phyloP scores from a whole-genome alignment of 2,113 vertebrate species.

The Candoia aspera region DNA sequence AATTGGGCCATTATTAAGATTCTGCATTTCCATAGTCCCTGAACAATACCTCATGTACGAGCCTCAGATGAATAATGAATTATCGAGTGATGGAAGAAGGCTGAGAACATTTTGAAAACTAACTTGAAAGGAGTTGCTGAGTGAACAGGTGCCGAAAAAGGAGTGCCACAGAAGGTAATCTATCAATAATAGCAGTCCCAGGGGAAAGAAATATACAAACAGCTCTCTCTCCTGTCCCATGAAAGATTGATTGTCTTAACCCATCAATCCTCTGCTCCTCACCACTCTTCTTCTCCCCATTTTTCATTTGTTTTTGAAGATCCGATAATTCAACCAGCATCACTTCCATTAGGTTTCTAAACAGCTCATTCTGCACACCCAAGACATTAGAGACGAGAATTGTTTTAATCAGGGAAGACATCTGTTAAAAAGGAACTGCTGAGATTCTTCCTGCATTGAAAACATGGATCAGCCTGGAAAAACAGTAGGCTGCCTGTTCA shows the following conservation, averaged over 20 bases:
- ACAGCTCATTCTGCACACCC: neutral
- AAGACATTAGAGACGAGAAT: neutral
- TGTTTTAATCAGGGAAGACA: neutral
- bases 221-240: neutral
- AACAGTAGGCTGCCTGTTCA: no score
- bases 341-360: neutral
- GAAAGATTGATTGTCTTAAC: neutral
- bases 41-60: neutral
- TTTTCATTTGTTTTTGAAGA: neutral
- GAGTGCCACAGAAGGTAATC: neutral
- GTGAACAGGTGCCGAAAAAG: neutral
- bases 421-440: neutral
- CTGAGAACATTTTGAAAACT: neutral
- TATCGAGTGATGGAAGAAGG: fast-evolving
- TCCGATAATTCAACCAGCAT: conserved; percentile 1
- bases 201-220: neutral
- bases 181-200: neutral
- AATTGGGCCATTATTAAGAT: conserved; percentile 1
- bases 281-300: neutral
- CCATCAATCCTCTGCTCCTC: neutral
- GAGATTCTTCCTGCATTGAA: neutral
- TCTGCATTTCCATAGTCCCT: neutral
- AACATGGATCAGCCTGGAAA: no score
- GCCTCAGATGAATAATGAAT: neutral
- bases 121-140: neutral